Evolutionary conservation across 37 sponge, comb jelly and placozoan species (phyloP), one percentile per base, ranked within the genome.

Genomic region (Tethya wilhelma): DNA sequence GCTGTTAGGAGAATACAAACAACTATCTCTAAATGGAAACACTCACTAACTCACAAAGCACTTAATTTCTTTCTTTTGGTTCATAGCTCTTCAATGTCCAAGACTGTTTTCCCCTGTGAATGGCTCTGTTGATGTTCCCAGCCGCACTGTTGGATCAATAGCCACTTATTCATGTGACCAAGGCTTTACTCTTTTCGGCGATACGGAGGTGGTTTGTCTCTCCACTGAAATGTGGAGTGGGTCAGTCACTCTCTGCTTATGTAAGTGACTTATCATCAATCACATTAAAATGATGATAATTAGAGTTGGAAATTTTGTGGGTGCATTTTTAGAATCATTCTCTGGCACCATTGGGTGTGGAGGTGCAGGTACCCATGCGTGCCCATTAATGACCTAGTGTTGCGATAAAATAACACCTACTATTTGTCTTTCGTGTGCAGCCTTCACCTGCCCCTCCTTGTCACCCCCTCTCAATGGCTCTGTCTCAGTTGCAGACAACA

Each of bases 391-490:
- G n/a, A n/a, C n/a, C n/a, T n/a, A n/a, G n/a, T n/a, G n/a, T n/a
- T n/a, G n/a, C n/a, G n/a, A n/a, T n/a, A n/a, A n/a, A n/a, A n/a
- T n/a, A n/a, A n/a, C n/a, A n/a, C n/a, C n/a, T n/a, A n/a, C n/a
- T n/a, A n/a, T n/a, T n/a, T 49, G 14, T 49, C 53, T 49, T 19
- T 49, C 14, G 14, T 42, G n/a, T 32, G 20, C 77, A 75, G 79
- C 17, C 1, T 43, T 44, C 17, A 37, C 53, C 26, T 92, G 93
- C 42, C 73, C 80, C 46, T 81, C 79, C 26, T 83, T 83, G 44
- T 70, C 77, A 19, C 38, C 66, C 25, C 92, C 88, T 33, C 71
- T 20, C 17, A 83, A 91, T 66, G 92, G 92, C 1, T 32, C 34
- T 6, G 73, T 78, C 23, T 19, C 33, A 31, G 84, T 67, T 1